Evolutionary conservation across 1,140 invertebrate genomes (phyloP).

Genomic region (Chelonus insularis): DNA sequence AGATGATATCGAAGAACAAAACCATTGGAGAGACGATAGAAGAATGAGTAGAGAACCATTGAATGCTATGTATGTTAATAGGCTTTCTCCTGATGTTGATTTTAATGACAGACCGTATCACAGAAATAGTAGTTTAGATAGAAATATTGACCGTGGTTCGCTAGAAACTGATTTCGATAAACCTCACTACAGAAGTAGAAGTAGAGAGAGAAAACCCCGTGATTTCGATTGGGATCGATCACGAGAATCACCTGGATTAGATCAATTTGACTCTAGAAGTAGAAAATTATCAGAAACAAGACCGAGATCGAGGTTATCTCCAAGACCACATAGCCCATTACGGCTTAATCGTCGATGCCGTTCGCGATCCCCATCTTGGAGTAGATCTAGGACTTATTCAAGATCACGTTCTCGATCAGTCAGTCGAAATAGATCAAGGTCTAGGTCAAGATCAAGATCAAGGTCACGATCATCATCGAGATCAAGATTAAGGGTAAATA

Average conservation of each 20-base stretch:
- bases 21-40: conserved; percentile 36
- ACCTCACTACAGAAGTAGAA: conserved; percentile 21
- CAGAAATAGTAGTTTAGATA: conserved; percentile 44
- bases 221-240: conserved; percentile 38
- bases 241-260: conserved; percentile 37
- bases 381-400: conserved; percentile 37
- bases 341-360: conserved; percentile 8
- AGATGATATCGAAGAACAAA: conserved; percentile 34
- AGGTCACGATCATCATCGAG: conserved; percentile 38
- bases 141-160: conserved; percentile 40
- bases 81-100: conserved; percentile 32
- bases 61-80: conserved; percentile 37
- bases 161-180: conserved; percentile 29
- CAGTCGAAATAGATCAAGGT: conserved; percentile 38
- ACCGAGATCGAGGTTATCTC: conserved; percentile 31
- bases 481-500: conserved; percentile 29
- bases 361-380: conserved; percentile 34
- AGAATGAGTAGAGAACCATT: conserved; percentile 35
- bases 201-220: conserved; percentile 36
- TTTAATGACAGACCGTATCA: conserved; percentile 41
- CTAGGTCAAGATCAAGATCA: conserved; percentile 38
- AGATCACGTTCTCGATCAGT: conserved; percentile 35
- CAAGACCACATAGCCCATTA: conserved; percentile 22
- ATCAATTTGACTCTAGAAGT: conserved; percentile 34
- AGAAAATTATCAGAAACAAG: conserved; percentile 27